Conservation (phyloP, 2,888 invertebrate genomes). For the Ischnura elegans region DNA sequence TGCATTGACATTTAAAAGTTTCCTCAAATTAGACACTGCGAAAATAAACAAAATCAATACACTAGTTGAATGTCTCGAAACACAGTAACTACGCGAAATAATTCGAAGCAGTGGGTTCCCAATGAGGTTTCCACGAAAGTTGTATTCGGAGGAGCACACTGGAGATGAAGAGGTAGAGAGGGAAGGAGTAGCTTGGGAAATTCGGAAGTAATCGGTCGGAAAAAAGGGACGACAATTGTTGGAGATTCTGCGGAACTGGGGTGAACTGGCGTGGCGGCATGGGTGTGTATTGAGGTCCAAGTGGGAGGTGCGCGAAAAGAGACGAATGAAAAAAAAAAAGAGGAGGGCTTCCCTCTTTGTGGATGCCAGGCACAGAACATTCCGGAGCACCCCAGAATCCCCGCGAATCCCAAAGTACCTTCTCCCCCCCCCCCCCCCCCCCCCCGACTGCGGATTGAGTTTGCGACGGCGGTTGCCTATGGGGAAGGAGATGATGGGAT, state of each 20-base stretch:
- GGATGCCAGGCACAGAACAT: not conserved
- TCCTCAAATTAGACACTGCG: too few species aligned
- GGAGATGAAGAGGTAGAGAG: not conserved
- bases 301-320: too few species aligned
- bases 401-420: not conserved
- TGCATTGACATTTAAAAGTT: too few species aligned
- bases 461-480: not conserved
- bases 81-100: too few species aligned
- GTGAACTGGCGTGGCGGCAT: not conserved
- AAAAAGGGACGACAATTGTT: conserved; percentile 13
- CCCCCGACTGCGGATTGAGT: conserved; percentile 19
- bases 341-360: not conserved
- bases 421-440: not conserved
- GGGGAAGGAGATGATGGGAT: not conserved
- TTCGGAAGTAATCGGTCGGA: conserved; percentile 28
- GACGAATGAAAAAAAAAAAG: too few species aligned
- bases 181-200: not conserved
- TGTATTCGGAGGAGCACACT: not conserved
- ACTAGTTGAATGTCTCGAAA: too few species aligned
- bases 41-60: too few species aligned
- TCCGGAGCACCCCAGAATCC: not conserved
- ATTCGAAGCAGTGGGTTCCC: too few species aligned
- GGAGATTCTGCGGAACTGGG: not conserved
- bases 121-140: too few species aligned
- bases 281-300: not conserved